Evolutionary conservation across 2,797 vertebrate species (phyloP).

Genomic region (Numenius phaeopus): DNA sequence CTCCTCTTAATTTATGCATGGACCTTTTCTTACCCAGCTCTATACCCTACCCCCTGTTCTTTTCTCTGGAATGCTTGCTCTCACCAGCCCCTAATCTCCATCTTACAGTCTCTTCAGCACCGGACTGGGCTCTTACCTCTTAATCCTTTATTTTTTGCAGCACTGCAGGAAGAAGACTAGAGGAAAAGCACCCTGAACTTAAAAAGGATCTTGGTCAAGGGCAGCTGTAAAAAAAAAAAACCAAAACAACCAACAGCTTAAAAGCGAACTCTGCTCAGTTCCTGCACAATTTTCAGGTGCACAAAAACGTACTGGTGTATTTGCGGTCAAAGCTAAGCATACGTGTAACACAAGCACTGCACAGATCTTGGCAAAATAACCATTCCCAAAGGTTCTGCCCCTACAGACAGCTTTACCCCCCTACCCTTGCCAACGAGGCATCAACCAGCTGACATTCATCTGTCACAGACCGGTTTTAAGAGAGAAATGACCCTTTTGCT

Average conservation of each 20-base stretch:
- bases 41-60: background rate
- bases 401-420: background rate
- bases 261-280: background rate
- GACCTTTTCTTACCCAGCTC: slow-evolving; percentile 5
- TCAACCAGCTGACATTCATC: background rate
- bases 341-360: fast-evolving
- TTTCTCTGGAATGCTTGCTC: background rate
- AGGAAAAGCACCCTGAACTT: background rate
- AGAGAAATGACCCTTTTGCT: background rate
- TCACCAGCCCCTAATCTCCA: background rate
- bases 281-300: background rate
- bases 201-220: background rate
- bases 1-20: background rate
- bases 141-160: background rate
- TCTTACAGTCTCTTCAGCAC: background rate
- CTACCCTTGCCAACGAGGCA: background rate
- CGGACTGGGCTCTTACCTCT: background rate
- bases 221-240: background rate
- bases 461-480: background rate
- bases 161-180: background rate
- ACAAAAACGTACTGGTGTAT: background rate
- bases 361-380: background rate
- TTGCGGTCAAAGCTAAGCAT: background rate
- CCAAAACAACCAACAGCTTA: background rate
- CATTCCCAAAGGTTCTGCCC: background rate